Evolutionary conservation across 2,113 vertebrate genomes (phyloP), one percentile per base, ranked within the genome.

Genomic region (Vanacampus margaritifer): DNA sequence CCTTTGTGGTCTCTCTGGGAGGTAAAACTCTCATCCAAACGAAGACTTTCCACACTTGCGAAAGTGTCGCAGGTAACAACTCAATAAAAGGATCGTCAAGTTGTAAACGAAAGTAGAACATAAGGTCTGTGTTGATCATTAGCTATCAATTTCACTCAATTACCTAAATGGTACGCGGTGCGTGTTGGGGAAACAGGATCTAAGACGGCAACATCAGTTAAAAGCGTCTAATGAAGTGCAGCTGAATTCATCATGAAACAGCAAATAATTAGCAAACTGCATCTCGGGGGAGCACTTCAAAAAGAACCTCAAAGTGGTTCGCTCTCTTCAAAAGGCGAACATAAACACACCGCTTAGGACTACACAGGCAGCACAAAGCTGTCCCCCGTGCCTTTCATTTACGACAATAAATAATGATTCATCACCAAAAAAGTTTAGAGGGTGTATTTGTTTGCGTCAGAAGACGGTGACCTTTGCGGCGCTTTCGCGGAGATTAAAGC

Each of bases 131-230:
- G 82, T 72, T 83, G 84, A 90, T 90, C 89, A 85, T 92, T 91
- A 87, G 82, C 77, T 76, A 83, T 86, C 84, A 88, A 91, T 91
- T 91, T 91, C 88, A 89, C 89, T 90, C 88, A 89, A 88, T 91
- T 90, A 90, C 82, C 82, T 72, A 83, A 88, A 88, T 76, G 76
- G 76, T 83, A 83, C 64, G 39, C 72, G 67, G 72, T 67, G 79
- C 68, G 79, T 43, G 56, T 63, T 28, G 64, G 79, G 64, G 78
- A 80, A 71, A 73, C 79, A 79, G 80, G 87, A 90, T 91, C 88
- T 89, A 69, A 91, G 84, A 89, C 78, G 60, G 73, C 64, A 85
- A 82, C 89, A 91, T 91, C 87, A 92, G 88, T 91, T 88, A 86
- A 87, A 89, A 81, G 83, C 73, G 75, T 84, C 86, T 92, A 91